Base-by-base conservation (phyloP, 2,888 invertebrate genomes). In the Venustoraphidia nigricollis region DNA sequence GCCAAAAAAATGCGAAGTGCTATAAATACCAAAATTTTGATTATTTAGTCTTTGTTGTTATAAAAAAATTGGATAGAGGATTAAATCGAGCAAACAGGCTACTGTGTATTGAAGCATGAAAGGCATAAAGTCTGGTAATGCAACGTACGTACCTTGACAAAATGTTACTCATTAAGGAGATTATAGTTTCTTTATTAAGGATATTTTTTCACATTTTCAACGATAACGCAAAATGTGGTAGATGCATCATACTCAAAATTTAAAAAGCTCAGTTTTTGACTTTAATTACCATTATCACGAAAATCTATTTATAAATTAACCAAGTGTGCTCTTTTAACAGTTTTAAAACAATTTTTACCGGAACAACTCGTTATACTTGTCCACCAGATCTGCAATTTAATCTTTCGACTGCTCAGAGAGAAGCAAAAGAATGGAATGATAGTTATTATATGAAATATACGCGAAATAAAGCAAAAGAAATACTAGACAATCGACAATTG, bases 291-390 rank as follows among this genome's bases (percentile, higher is more conserved):
- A 4, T 3, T 17, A 17, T 17, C 2, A 17, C 27, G 6, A 27
- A 27, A 27, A 27, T 27, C 27, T 27, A 27, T 27, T 27, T 27
- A 27, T 27, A 6, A 6, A 27, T 27, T 6, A 27, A 27, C 6
- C 27, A 27, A 27, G 6, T 27, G 1, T 27, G 5, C 27, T 27
- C 6, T 27, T 27, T 40, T 55, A 55, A 35, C 50, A 63, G 62
- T 34, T 61, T 58, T 51, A 58, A 58, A 37, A 62, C 65, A 6
- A 65, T 66, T 45, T 65, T 60, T 42, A 58, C 62, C 2, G 59
- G 60, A 14, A 52, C 59, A 34, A 54, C 57, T 11, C 55, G 64
- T 46, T 53, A 56, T 40, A 43, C 54, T 11, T 52, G 54, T 3
- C 52, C 54, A 2, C 13, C 50, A 10, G 51, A 54, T 13, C 55